Percentiles rank a stretch among this genome's conserved stretches.
phyloP scores from a whole-genome alignment of 2,797 vertebrate genomes.

The Austrolebias charrua region DNA sequence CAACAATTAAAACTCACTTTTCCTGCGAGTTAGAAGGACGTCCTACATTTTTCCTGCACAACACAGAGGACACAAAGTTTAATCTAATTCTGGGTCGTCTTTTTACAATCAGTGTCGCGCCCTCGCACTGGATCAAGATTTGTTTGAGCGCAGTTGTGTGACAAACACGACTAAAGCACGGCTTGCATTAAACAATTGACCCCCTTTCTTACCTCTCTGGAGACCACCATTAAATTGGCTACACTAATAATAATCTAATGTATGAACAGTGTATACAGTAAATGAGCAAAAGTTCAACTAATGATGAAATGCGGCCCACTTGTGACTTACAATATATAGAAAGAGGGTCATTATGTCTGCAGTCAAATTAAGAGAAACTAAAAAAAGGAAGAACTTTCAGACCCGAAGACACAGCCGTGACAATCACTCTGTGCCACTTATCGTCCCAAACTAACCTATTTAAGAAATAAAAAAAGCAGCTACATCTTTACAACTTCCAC shows the following conservation, averaged over 20 bases:
- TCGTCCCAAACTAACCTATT: constrained; percentile 62
- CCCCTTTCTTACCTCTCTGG: constrained; percentile 66
- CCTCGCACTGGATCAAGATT: constrained; percentile 32
- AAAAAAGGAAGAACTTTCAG: constrained; percentile 26
- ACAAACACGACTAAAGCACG: constrained; percentile 58
- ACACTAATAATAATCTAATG: constrained; percentile 66
- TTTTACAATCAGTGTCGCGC: constrained; percentile 9
- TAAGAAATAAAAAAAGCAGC: constrained; percentile 41
- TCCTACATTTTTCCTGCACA: constrained; percentile 46
- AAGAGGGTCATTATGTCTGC: constrained; percentile 49
- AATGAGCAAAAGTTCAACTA: constrained; percentile 39
- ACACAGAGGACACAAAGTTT: constrained; percentile 22
- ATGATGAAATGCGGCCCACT: constrained; percentile 52
- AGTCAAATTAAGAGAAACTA: constrained; percentile 36
- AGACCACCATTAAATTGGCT: constrained; percentile 65
- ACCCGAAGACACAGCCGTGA: constrained; percentile 24
- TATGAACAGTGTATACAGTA: constrained; percentile 39
- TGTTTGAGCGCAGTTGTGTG: constrained; percentile 53
- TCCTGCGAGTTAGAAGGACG: constrained; percentile 21
- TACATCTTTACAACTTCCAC: constrained; percentile 73
- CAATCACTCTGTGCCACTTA: constrained; percentile 30
- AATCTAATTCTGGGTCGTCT: constrained; percentile 39
- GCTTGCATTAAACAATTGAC: constrained; percentile 67
- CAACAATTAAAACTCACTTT: constrained; percentile 16
- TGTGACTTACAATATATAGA: constrained; percentile 46